phyloP scores from a whole-genome alignment of 2,888 invertebrate genomes.

The Priocnemis perturbator region DNA sequence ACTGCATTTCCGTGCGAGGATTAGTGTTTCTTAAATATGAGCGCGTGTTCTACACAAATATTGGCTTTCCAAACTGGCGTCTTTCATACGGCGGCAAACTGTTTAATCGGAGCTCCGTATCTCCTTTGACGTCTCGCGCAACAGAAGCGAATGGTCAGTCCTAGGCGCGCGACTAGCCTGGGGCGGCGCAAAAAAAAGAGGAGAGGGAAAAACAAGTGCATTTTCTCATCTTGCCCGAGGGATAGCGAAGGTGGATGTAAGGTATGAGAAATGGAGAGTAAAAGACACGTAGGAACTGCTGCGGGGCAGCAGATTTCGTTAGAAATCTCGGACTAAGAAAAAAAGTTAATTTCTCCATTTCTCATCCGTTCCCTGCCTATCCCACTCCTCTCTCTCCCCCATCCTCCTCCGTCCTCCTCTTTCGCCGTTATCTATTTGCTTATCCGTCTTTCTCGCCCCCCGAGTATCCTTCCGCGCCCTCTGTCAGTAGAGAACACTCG shows the following conservation, averaged over 20 bases:
- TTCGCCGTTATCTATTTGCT: constrained; percentile 20
- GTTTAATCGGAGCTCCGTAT: too few species aligned
- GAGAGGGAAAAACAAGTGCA: not conserved
- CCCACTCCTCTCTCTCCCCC: not conserved
- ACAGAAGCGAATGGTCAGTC: too few species aligned
- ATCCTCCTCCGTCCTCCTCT: not conserved
- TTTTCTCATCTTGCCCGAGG: not conserved
- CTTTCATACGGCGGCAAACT: too few species aligned
- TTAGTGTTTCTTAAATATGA: too few species aligned
- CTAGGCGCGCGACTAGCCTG: too few species aligned
- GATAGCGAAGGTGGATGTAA: not conserved
- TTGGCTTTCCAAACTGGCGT: too few species aligned
- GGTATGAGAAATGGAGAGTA: constrained; percentile 8
- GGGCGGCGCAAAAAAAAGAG: not conserved
- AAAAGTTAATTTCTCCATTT: constrained; percentile 42
- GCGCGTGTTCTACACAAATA: too few species aligned
- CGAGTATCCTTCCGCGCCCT: constrained; percentile 22
- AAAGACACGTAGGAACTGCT: constrained; percentile 10
- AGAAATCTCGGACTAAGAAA: constrained; percentile 33
- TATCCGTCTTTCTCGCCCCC: constrained; percentile 47
- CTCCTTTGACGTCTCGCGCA: too few species aligned
- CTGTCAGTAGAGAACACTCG: constrained; percentile 23
- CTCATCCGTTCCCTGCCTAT: not conserved
- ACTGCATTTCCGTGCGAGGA: too few species aligned
- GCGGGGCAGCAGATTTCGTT: constrained; percentile 14